These are phyloP conservation scores for Pandemis cinnamomeana DNA, from an alignment of 2,888 invertebrate genomes.

Conservation along the genomic window DNA sequence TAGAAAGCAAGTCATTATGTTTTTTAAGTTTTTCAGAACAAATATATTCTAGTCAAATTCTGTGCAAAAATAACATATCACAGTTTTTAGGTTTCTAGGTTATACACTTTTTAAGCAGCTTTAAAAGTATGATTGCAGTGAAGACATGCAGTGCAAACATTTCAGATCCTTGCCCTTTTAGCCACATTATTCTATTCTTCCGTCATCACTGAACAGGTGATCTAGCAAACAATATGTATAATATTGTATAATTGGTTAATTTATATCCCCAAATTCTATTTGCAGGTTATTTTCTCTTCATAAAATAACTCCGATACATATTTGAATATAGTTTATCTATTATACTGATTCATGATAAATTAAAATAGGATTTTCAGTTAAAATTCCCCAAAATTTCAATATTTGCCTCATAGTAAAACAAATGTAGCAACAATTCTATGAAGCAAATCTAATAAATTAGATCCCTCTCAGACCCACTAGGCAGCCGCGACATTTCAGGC, in stretches of 20 bases:
- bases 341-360: slow-evolving; percentile 8
- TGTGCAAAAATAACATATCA: slow-evolving; percentile 34
- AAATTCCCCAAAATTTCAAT: slow-evolving; percentile 1
- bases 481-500: slow-evolving; percentile 76
- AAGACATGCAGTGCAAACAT: slow-evolving; percentile 34
- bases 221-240: slow-evolving; percentile 10
- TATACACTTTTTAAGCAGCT: slow-evolving; percentile 23
- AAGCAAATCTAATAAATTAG: slow-evolving; percentile 26
- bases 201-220: slow-evolving; percentile 5
- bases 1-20: slow-evolving; percentile 7
- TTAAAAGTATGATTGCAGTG: slow-evolving; percentile 19
- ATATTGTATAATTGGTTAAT: slow-evolving; percentile 8
- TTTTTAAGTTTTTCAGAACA: slow-evolving; percentile 31
- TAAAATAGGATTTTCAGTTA: slow-evolving; percentile 9
- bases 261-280: slow-evolving; percentile 25
- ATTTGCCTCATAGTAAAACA: slow-evolving; percentile 25
- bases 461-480: slow-evolving; percentile 42
- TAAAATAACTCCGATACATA: not conserved
- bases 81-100: slow-evolving; percentile 40
- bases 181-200: slow-evolving; percentile 2
- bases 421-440: not conserved
- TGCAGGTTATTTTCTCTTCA: slow-evolving; percentile 15
- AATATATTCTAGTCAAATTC: slow-evolving; percentile 23
- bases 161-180: slow-evolving; percentile 19
- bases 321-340: slow-evolving; percentile 1